Evolutionary conservation across 2,113 vertebrate species (phyloP).

Genomic region (Neoarius graeffei): DNA sequence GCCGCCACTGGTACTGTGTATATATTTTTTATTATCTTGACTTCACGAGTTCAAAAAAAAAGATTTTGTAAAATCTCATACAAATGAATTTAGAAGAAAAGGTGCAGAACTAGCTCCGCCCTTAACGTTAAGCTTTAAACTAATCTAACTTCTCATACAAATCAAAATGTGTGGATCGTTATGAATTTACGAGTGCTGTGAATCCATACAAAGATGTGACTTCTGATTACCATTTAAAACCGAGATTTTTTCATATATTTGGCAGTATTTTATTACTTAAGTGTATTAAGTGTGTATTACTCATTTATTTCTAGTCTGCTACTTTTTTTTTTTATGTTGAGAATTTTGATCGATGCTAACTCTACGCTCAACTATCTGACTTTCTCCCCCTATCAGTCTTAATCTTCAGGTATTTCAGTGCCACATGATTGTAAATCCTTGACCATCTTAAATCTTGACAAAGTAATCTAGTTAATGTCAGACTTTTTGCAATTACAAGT

Average conservation of each 20-base stretch:
- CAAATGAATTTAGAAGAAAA: neutral
- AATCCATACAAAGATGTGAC: neutral
- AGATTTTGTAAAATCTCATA: neutral
- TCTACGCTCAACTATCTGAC: slow-evolving; percentile 50
- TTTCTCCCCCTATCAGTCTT: slow-evolving; percentile 62
- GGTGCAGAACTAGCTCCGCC: neutral
- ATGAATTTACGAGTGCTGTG: neutral
- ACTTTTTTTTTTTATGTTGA: neutral
- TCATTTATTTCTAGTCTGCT: neutral
- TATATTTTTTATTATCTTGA: neutral
- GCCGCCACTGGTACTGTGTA: no score
- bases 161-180: neutral
- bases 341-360: neutral
- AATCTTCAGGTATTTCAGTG: slow-evolving; percentile 65
- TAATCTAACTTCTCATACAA: neutral
- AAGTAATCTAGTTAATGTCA: slow-evolving; percentile 90
- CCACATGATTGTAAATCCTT: slow-evolving; percentile 71
- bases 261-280: neutral
- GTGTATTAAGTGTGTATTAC: neutral
- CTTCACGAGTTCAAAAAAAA: neutral
- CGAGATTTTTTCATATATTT: neutral
- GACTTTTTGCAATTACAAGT: slow-evolving; percentile 88
- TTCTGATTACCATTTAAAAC: neutral
- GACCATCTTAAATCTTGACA: slow-evolving; percentile 79
- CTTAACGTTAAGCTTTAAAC: neutral